Evolutionary conservation across 2,113 vertebrate species (phyloP).

Genomic region (Saguinus midas): DNA sequence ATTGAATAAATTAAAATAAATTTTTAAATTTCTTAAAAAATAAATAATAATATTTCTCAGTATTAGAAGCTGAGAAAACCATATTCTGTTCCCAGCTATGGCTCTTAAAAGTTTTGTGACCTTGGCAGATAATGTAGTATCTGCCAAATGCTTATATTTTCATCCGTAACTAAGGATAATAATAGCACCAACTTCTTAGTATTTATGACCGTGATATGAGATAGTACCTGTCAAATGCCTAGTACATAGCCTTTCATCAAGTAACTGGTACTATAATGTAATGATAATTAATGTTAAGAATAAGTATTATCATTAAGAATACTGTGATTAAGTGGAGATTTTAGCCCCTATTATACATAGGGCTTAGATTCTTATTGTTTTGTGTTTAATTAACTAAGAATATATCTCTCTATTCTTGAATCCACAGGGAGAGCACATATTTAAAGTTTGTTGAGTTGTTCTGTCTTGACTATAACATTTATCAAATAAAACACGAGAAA

Average conservation of each 20-base stretch:
- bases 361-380: not conserved
- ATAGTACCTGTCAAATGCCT: not conserved
- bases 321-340: not conserved
- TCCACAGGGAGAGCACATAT: not conserved
- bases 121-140: not conserved
- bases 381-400: constrained; percentile 13
- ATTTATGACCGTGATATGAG: not conserved
- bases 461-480: constrained; percentile 22
- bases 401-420: not conserved
- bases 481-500: not conserved
- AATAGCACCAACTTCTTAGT: not conserved
- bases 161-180: not conserved
- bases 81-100: not conserved
- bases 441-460: not conserved
- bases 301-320: not conserved
- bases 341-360: not conserved
- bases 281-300: not conserved
- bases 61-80: not conserved
- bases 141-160: not conserved
- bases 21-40: no score
- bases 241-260: not conserved
- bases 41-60: no score
- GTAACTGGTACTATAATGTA: not conserved
- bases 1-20: no score
- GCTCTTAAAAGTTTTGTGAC: not conserved